Evolutionary conservation across 1,140 invertebrate species (phyloP), one percentile per base, ranked within the genome.

Genomic region (Meloidogyne hapla): DNA sequence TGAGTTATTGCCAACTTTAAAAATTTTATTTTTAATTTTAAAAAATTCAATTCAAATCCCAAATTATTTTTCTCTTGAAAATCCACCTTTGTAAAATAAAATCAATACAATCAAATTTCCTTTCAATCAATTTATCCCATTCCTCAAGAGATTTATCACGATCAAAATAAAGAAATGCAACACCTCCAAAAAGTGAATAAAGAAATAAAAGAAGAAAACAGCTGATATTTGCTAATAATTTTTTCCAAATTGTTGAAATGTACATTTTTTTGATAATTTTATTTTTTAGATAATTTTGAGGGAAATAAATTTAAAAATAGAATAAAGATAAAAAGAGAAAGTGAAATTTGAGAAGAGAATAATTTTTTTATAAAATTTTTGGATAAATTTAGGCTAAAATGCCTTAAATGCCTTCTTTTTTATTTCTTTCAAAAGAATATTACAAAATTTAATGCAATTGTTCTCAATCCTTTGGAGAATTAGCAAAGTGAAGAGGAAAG

Each of bases 191-290:
- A 61, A 73, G 8, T 23, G 56, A 40, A 33, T 73, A 73, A 38
- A 73, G n/a, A 61, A 73, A 64, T 38, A 73, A 33, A 56, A 73
- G 56, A 38, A 42, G 21, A 15, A 73, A 73, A 73, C 71, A 73
- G 71, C 45, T 40, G 25, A 33, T 33, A 33, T 73, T 73, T 61
- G 71, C 71, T 64, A 73, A 25, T 38, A 64, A 25, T 40, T 61
- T 42, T 38, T 73, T 73, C 5, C 23, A 61, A 56, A 73, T 42
- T 64, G 64, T 26, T 12, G 71, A 73, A 64, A 38, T 63, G 48
- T 38, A 21, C 71, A 73, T 73, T 72, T 72, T 15, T 45, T 45
- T 42, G 33, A 33, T 33, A 33, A 33, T 33, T 33, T 33, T 33
- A n/a, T 33, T 33, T 33, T 33, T 33, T 33, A 33, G 33, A 33